A percentile compares a stretch with the other conserved stretches of the same genome.
Conservation (phyloP, 2,113 vertebrate genomes). For the Hystrix brachyura region DNA sequence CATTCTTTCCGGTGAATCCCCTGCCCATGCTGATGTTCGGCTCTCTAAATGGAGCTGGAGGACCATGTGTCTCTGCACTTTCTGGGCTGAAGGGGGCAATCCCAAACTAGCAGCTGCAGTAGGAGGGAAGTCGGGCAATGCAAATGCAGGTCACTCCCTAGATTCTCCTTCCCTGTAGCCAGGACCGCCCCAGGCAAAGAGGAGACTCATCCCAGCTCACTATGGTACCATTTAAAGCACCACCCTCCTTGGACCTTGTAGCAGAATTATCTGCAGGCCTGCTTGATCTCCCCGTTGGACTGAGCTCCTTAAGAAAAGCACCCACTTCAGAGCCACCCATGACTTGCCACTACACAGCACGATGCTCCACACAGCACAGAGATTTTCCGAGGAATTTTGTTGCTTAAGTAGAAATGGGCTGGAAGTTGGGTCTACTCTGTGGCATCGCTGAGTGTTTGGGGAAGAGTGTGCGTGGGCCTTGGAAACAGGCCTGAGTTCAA, state of each 20-base stretch:
- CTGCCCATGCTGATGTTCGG: not conserved
- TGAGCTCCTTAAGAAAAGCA: not conserved
- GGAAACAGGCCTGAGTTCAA: not conserved
- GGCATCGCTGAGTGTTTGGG: fast-evolving
- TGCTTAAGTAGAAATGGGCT: not conserved
- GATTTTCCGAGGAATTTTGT: not conserved
- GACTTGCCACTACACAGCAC: not conserved
- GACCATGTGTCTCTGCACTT: not conserved
- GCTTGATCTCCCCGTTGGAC: not conserved
- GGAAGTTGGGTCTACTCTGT: not conserved
- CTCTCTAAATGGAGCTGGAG: not conserved
- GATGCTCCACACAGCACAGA: not conserved
- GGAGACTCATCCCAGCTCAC: not conserved
- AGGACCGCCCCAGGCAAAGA: fast-evolving
- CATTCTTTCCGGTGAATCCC: not conserved
- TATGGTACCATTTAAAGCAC: not conserved
- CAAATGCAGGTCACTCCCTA: not conserved
- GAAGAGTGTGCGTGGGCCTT: not conserved
- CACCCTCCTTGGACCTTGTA: not conserved
- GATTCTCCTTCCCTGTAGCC: not conserved
- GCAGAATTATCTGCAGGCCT: not conserved
- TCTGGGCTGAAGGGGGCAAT: not conserved
- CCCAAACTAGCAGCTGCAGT: not conserved
- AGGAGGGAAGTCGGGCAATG: not conserved
- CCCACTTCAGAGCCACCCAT: not conserved